These are phyloP conservation scores for Papilio polyxenes DNA, from an alignment of 1,140 invertebrate genomes.

Conservation along the genomic window DNA sequence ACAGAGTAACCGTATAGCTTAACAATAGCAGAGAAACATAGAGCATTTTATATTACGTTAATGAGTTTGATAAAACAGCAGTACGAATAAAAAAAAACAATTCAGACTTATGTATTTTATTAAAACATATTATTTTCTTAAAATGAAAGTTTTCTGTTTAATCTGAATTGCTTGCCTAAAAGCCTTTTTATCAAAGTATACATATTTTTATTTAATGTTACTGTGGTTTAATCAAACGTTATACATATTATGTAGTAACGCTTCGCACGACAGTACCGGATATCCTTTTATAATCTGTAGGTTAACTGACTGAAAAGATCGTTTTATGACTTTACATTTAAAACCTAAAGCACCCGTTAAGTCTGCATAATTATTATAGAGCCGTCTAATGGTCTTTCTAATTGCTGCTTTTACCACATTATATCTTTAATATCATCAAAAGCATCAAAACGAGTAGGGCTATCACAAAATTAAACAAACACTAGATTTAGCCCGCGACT, in stretches of 20 bases:
- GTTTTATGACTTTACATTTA: constrained; percentile 24
- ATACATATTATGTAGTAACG: background rate
- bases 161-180: background rate
- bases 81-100: background rate
- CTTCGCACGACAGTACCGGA: background rate
- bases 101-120: background rate
- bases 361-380: constrained; percentile 1
- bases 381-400: constrained; percentile 1
- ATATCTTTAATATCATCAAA: background rate
- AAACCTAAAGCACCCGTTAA: constrained; percentile 18
- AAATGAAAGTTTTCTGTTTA: background rate
- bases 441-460: background rate
- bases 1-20: background rate
- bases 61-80: background rate
- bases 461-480: background rate
- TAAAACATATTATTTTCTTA: background rate
- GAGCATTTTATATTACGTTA: background rate
- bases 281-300: constrained; percentile 9
- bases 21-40: background rate
- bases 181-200: background rate
- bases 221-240: background rate
- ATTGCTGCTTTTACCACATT: background rate
- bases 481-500: no score
- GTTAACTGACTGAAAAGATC: background rate
- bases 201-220: background rate